Percentiles rank a stretch among this genome's conserved stretches.
Evolutionary conservation across 2,888 invertebrate genomes (phyloP).

Genomic region (Tenthredo distinguenda): DNA sequence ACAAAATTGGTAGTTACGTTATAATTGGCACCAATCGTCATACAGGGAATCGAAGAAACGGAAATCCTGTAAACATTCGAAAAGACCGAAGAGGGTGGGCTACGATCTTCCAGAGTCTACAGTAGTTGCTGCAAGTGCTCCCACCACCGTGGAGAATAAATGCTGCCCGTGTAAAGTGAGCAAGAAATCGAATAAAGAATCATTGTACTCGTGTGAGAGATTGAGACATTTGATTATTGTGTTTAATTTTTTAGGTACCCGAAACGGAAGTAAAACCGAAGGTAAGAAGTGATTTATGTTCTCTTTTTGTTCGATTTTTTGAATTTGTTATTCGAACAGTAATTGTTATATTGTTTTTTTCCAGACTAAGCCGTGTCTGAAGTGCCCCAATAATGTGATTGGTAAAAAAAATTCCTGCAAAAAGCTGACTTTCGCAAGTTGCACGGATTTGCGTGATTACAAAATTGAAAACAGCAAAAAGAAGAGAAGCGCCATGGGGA

Average conservation of each 20-base stretch:
- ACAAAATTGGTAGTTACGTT: neutral
- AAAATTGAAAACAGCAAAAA: neutral
- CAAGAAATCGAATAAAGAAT: neutral
- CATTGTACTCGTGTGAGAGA: too few relatives aligned
- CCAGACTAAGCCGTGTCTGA: conserved; percentile 19
- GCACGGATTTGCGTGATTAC: conserved; percentile 12
- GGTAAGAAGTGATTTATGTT: neutral
- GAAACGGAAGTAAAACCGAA: conserved; percentile 6
- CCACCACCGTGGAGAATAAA: neutral
- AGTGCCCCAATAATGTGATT: neutral
- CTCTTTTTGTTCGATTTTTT: neutral
- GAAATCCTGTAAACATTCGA: neutral
- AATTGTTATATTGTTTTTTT: neutral
- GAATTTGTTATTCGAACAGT: neutral
- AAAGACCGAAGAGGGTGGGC: neutral
- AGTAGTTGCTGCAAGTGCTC: neutral
- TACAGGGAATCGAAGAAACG: conserved; percentile 9
- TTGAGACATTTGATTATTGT: neutral
- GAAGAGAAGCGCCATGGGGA: neutral
- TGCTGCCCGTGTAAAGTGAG: conserved; percentile 29
- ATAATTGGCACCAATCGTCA: neutral
- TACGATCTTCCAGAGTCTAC: neutral
- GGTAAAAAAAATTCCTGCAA: neutral
- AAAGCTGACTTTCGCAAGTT: conserved; percentile 25
- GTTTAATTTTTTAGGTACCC: conserved; percentile 11